phyloP scores from a whole-genome alignment of 2,888 invertebrate species.

The Leptopilina myrica region DNA sequence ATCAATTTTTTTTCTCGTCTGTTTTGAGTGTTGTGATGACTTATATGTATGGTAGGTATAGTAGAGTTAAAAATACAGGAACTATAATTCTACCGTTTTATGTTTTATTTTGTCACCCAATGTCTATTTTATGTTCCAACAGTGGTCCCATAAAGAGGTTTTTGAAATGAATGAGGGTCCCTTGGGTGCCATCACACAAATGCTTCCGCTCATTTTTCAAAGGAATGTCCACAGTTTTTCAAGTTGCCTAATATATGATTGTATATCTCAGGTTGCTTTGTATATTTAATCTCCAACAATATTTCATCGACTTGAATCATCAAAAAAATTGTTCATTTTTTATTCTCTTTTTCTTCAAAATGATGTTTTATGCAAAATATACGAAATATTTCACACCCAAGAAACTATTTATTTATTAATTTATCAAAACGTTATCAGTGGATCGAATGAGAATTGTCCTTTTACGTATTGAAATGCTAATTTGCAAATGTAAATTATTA shows the following conservation, averaged over 20 bases:
- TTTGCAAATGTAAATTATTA: too few relatives aligned
- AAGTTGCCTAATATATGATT: slow-evolving; percentile 39
- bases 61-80: too few relatives aligned
- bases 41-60: too few relatives aligned
- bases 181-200: slow-evolving; percentile 36
- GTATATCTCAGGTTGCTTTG: background rate
- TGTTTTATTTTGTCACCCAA: slow-evolving; percentile 5
- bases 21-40: background rate
- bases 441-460: too few relatives aligned
- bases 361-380: slow-evolving; percentile 25
- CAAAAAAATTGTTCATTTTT: slow-evolving; percentile 8
- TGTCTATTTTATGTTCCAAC: slow-evolving; percentile 24
- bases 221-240: slow-evolving; percentile 48
- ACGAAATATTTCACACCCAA: slow-evolving; percentile 24
- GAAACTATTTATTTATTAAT: background rate
- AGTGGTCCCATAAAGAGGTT: slow-evolving; percentile 23
- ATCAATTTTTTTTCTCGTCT: background rate
- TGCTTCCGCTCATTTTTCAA: slow-evolving; percentile 50
- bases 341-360: background rate
- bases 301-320: slow-evolving; percentile 23
- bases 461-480: too few relatives aligned
- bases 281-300: slow-evolving; percentile 30
- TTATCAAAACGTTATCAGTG: too few relatives aligned
- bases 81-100: background rate
- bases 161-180: slow-evolving; percentile 52